A percentile compares a stretch with the other conserved stretches of the same genome.
These are phyloP conservation scores for Bostrychus sinensis DNA, from an alignment of 2,113 vertebrate species.

Conservation along the genomic window DNA sequence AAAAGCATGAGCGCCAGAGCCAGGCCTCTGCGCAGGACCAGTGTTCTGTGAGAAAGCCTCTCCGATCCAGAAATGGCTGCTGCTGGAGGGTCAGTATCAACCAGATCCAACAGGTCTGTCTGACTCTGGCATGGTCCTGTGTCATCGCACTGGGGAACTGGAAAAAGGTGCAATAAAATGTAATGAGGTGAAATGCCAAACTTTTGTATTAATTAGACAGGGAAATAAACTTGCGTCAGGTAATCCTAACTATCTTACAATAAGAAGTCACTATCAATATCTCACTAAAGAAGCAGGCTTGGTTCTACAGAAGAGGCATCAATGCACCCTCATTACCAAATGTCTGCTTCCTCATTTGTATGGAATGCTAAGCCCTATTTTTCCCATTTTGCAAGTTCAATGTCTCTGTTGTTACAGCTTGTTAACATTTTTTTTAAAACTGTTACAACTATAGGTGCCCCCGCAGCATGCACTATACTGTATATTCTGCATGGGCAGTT, in stretches of 20 bases:
- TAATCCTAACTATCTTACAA: not conserved
- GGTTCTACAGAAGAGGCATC: too few relatives aligned
- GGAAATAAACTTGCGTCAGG: not conserved
- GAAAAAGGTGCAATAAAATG: slow-evolving; percentile 1
- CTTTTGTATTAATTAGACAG: not conserved
- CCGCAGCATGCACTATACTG: too few relatives aligned
- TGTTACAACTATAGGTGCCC: too few relatives aligned
- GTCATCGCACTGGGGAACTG: slow-evolving; percentile 21
- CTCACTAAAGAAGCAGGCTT: too few relatives aligned
- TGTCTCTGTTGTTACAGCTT: too few relatives aligned
- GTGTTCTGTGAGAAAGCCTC: slow-evolving; percentile 18
- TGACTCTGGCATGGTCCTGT: not conserved
- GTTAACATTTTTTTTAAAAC: too few relatives aligned
- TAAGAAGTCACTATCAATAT: too few relatives aligned
- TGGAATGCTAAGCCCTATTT: too few relatives aligned
- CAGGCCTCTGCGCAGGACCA: slow-evolving; percentile 63
- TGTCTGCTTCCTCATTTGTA: too few relatives aligned
- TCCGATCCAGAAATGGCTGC: not conserved
- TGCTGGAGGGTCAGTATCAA: not conserved
- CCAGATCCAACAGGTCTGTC: slow-evolving; percentile 34
- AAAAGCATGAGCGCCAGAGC: slow-evolving; percentile 63
- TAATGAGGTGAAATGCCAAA: not conserved
- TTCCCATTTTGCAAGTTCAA: too few relatives aligned
- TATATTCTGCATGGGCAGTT: too few relatives aligned
- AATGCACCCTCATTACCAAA: too few relatives aligned